Evolutionary conservation across 2,797 vertebrate genomes (phyloP), one percentile per base, ranked within the genome.

Genomic region (Menidia menidia): DNA sequence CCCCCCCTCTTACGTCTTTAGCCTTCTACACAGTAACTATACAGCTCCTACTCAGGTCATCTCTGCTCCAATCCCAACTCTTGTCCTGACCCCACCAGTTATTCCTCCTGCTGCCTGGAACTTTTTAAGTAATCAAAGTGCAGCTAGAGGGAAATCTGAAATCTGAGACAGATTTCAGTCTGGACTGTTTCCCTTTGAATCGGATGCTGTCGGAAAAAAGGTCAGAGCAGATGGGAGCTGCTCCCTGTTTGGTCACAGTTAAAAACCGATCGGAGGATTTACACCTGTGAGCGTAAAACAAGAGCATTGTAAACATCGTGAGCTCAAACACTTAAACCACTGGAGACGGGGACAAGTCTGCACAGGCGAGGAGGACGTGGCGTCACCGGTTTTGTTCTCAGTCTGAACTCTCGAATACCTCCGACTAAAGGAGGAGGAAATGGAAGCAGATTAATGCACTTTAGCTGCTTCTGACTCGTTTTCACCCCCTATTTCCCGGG

Each of bases 111-210:
- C 81, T 78, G 75, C 77, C 86, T 80, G 64, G 53, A 84, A 71
- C 72, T 67, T 81, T 81, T 85, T 76, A 90, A 88, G 84, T 89
- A 84, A 90, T 90, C 89, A 92, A 87, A 86, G 81, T 66, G 71
- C 76, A 79, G 80, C 83, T 73, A 82, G 75, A 87, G 89, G 80
- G 87, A 88, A 91, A 91, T 78, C 48, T 81, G 87, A 88, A 91
- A 91, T 78, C 48, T 71, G 89, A 88, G 86, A 68, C 81, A 75
- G 64, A 87, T 87, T 78, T 69, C 63, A 53, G 75, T 65, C 64
- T 70, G 77, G 45, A 47, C 63, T 44, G 50, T 39, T 75, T 72
- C 78, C 75, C 66, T 78, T 31, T 73, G 45, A 77, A 81, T 84
- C 80, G 76, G 72, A 78, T 73, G 78, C 53, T 74, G 62, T 80